Evolutionary conservation across 2,113 vertebrate genomes (phyloP).

Genomic region (Acanthochromis polyacanthus): DNA sequence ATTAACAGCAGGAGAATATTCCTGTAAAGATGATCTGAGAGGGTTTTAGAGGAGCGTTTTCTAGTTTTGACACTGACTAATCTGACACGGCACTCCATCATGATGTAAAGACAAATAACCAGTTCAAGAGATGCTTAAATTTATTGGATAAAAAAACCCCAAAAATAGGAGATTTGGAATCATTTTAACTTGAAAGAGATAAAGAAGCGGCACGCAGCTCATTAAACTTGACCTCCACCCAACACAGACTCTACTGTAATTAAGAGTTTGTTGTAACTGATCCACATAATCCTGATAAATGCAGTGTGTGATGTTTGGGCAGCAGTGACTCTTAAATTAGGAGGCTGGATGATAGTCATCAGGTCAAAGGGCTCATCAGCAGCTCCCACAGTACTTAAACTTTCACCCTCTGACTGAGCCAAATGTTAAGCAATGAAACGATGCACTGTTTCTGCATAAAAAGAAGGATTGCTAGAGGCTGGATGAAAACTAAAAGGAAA

Average conservation of each 20-base stretch:
- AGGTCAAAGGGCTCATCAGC: slow-evolving; percentile 17
- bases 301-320: slow-evolving; percentile 3
- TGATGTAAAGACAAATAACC: background rate
- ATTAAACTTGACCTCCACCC: slow-evolving; percentile 42
- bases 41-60: no score
- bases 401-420: slow-evolving; percentile 33
- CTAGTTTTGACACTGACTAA: background rate
- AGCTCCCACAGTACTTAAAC: slow-evolving; percentile 21
- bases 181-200: slow-evolving; percentile 15
- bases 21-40: background rate
- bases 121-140: background rate
- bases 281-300: slow-evolving; percentile 35
- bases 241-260: slow-evolving; percentile 31
- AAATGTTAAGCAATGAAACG: slow-evolving; percentile 5
- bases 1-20: slow-evolving; percentile 20
- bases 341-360: slow-evolving; percentile 42
- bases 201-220: slow-evolving; percentile 21
- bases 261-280: slow-evolving; percentile 33
- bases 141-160: background rate
- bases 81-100: background rate
- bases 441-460: slow-evolving; percentile 26
- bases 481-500: background rate
- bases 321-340: background rate
- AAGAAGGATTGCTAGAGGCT: background rate
- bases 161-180: background rate